phyloP scores from a whole-genome alignment of 2,797 vertebrate species.

The Falco cherrug region DNA sequence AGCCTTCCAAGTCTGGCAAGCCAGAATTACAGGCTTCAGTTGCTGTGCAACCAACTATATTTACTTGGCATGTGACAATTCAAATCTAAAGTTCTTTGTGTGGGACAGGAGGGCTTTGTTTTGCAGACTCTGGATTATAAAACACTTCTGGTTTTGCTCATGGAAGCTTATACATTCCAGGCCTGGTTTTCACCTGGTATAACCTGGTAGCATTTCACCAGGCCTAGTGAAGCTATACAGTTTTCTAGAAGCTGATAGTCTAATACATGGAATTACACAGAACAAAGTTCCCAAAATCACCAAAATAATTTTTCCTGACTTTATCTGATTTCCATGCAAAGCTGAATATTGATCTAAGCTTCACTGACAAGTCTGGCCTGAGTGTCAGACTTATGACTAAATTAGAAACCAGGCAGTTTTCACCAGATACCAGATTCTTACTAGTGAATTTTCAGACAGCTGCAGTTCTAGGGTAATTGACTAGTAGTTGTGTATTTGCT shows the following conservation, averaged over 20 bases:
- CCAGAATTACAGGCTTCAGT: not conserved
- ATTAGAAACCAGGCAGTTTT: not conserved
- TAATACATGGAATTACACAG: not conserved
- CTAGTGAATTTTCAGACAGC: not conserved
- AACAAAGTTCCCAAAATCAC: not conserved
- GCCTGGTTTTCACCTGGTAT: not conserved
- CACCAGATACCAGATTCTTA: not conserved
- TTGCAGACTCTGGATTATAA: constrained; percentile 1
- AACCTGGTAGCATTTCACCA: not conserved
- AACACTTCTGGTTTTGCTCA: not conserved
- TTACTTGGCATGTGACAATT: constrained; percentile 2
- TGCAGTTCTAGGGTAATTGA: not conserved
- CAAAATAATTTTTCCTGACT: not conserved
- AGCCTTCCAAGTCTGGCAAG: not conserved
- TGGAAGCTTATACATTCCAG: not conserved
- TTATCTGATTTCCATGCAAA: not conserved
- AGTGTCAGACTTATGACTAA: not conserved
- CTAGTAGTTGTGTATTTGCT: not conserved
- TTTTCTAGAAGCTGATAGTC: not conserved
- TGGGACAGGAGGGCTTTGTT: not conserved
- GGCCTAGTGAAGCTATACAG: not conserved
- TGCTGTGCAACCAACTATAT: not conserved
- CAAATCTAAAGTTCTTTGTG: not conserved
- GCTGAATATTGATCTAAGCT: not conserved
- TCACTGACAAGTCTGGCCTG: not conserved